These are phyloP conservation scores for Drosophila borealis DNA, from an alignment of 2,888 invertebrate genomes.

Conservation along the genomic window DNA sequence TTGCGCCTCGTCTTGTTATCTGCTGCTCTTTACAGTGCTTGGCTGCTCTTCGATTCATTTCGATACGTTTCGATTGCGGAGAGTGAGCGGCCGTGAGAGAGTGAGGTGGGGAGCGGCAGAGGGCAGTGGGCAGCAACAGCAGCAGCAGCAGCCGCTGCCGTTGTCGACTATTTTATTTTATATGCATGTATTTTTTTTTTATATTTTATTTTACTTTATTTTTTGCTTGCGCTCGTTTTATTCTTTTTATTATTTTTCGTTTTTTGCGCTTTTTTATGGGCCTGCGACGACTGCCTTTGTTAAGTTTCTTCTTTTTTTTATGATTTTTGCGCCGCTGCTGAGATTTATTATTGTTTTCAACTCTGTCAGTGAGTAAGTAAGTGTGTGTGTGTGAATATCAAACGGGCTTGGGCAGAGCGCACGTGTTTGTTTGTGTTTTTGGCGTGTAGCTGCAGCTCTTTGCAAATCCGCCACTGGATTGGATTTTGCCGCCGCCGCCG, in stretches of 20 bases:
- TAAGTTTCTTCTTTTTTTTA: conserved; percentile 58
- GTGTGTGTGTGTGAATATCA: conserved; percentile 11
- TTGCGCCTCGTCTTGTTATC: conserved; percentile 32
- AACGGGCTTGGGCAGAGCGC: conserved; percentile 8
- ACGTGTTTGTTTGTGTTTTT: conserved; percentile 47
- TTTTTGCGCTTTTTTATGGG: conserved; percentile 67
- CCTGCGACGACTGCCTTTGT: conserved; percentile 62
- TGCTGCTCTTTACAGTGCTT: conserved; percentile 22
- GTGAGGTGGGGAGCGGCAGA: not conserved
- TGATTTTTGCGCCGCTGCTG: conserved; percentile 62
- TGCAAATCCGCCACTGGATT: conserved; percentile 66
- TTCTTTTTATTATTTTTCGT: conserved; percentile 31
- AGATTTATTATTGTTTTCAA: conserved; percentile 74
- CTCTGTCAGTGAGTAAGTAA: conserved; percentile 18
- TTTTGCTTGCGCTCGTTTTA: conserved; percentile 31
- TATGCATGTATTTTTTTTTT: conserved; percentile 39
- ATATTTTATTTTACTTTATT: conserved; percentile 51
- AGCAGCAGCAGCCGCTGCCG: conserved; percentile 17
- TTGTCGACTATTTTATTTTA: conserved; percentile 57
- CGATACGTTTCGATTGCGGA: conserved; percentile 57
- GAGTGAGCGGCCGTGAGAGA: conserved; percentile 4
- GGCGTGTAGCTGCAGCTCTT: conserved; percentile 53
- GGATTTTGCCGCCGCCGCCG: conserved; percentile 52
- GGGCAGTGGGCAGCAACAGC: conserved; percentile 11
- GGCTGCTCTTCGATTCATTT: conserved; percentile 49